A percentile compares a stretch with the other conserved stretches of the same genome.
Conservation (phyloP, 2,797 vertebrate genomes). For the Vireo griseus region DNA sequence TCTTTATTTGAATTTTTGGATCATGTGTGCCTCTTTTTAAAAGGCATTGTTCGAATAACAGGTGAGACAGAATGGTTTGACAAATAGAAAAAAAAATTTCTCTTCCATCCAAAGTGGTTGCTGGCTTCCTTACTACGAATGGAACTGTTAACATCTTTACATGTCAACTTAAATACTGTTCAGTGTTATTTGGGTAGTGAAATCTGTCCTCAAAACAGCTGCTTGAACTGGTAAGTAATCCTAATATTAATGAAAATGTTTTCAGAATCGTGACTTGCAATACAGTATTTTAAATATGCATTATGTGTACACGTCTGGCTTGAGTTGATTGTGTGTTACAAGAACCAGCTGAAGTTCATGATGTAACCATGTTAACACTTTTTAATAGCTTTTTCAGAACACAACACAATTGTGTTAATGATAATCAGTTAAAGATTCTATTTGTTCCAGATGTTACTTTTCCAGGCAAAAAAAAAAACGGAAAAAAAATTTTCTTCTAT, state of each 20-base stretch:
- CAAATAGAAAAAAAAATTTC: background rate
- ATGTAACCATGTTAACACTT: slow-evolving; percentile 69
- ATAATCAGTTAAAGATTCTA: slow-evolving; percentile 63
- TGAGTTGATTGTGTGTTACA: slow-evolving; percentile 60
- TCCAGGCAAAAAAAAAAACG: background rate
- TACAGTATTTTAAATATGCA: slow-evolving; percentile 46
- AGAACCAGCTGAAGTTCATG: slow-evolving; percentile 69
- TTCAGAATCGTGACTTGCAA: background rate
- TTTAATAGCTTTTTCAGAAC: slow-evolving; percentile 72
- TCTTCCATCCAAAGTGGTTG: background rate
- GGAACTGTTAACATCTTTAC: background rate
- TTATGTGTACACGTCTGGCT: slow-evolving; percentile 30
- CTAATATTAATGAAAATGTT: background rate
- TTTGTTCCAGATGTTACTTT: slow-evolving; percentile 70
- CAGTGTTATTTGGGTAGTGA: background rate
- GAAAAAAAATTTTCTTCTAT: background rate
- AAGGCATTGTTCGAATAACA: background rate
- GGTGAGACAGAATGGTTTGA: background rate
- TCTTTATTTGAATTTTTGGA: background rate
- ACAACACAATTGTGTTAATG: slow-evolving; percentile 54
- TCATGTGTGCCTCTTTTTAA: background rate
- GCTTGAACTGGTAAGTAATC: background rate
- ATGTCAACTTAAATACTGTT: background rate
- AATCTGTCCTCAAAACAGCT: background rate
- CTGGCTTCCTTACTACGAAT: background rate